phyloP scores from a whole-genome alignment of 2,888 invertebrate genomes.

The Macrophya alboannulata region DNA sequence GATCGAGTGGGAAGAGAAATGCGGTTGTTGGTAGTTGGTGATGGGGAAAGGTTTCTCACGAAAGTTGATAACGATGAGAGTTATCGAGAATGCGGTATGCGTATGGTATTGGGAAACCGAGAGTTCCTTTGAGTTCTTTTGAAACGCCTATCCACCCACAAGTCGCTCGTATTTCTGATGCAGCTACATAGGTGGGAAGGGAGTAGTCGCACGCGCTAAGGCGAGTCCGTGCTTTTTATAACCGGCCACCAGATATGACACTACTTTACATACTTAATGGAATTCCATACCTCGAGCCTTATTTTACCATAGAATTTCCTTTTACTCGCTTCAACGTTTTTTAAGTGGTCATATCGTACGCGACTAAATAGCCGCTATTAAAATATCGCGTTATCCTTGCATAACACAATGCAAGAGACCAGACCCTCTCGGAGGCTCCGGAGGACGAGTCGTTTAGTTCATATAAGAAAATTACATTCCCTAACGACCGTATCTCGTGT shows the following conservation, averaged over 20 bases:
- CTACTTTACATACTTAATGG: slow-evolving; percentile 70
- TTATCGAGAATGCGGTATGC: slow-evolving; percentile 33
- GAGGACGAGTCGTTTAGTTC: slow-evolving; percentile 8
- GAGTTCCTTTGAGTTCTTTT: slow-evolving; percentile 47
- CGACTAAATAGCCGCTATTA: slow-evolving; percentile 54
- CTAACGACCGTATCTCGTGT: slow-evolving; percentile 72
- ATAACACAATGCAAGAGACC: slow-evolving; percentile 35
- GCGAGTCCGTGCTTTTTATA: slow-evolving; percentile 62
- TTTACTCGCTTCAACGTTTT: slow-evolving; percentile 43
- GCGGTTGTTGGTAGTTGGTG: not conserved
- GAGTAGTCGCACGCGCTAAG: slow-evolving; percentile 63
- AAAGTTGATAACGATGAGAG: not conserved
- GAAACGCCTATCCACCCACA: slow-evolving; percentile 54
- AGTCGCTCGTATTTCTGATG: slow-evolving; percentile 39
- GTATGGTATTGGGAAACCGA: slow-evolving; percentile 39
- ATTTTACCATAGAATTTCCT: slow-evolving; percentile 51
- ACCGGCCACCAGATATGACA: slow-evolving; percentile 62
- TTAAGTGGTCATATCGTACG: slow-evolving; percentile 54
- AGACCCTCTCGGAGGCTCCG: not conserved
- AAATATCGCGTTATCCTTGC: slow-evolving; percentile 44
- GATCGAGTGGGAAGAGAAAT: not conserved
- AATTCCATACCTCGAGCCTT: slow-evolving; percentile 63
- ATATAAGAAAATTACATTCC: slow-evolving; percentile 68
- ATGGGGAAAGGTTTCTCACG: slow-evolving; percentile 29
- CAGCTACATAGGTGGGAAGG: slow-evolving; percentile 12